These are phyloP conservation scores for Drosophila ficusphila DNA, from an alignment of 1,140 invertebrate species.

Conservation along the genomic window DNA sequence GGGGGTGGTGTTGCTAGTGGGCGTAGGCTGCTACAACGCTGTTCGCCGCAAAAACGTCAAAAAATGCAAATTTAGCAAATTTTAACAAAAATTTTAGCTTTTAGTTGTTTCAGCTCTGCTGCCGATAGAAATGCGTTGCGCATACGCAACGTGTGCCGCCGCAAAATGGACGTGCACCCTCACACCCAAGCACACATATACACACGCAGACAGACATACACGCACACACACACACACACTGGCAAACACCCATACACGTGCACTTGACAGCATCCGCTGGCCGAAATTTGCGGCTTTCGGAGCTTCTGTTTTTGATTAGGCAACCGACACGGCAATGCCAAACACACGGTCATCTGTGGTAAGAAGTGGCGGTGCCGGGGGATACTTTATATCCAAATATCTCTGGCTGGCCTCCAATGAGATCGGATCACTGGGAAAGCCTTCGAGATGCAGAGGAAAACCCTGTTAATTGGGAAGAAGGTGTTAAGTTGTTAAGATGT, in stretches of 20 bases:
- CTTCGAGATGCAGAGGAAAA: background rate
- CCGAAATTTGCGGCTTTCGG: conserved; percentile 63
- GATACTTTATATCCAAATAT: background rate
- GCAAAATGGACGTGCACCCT: conserved; percentile 44
- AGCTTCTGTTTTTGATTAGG: conserved; percentile 80
- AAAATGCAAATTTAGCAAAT: conserved; percentile 82
- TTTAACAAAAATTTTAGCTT: conserved; percentile 74
- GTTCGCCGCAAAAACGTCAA: conserved; percentile 56
- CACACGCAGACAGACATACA: background rate
- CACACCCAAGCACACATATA: background rate
- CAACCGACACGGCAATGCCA: conserved; percentile 27
- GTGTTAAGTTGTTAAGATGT: no score
- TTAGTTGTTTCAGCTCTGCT: conserved; percentile 66
- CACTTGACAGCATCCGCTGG: conserved; percentile 42
- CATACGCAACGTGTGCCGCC: conserved; percentile 71
- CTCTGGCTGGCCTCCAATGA: background rate
- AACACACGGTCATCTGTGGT: conserved; percentile 3
- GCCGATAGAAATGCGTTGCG: conserved; percentile 64
- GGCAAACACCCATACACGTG: background rate
- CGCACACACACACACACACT: conserved; percentile 4
- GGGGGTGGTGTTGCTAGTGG: background rate
- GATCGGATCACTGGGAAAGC: background rate
- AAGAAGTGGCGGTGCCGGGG: background rate
- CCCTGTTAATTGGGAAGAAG: no score
- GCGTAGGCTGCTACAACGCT: conserved; percentile 24